phyloP scores from a whole-genome alignment of 2,888 invertebrate species.

The Rhamphomyia laevipes region DNA sequence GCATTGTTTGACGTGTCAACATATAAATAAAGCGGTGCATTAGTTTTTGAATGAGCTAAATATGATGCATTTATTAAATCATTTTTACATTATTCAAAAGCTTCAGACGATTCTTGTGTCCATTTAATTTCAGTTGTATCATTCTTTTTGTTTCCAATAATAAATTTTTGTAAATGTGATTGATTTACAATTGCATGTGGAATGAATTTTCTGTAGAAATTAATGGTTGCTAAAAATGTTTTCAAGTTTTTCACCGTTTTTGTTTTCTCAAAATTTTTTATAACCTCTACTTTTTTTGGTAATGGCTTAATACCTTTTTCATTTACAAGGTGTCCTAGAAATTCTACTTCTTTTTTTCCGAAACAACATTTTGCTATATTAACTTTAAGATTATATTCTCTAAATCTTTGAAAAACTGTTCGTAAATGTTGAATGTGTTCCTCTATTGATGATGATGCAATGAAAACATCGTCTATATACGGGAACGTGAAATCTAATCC shows the following conservation, averaged over 20 bases:
- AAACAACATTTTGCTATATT: constrained; percentile 14
- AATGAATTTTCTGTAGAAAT: constrained; percentile 6
- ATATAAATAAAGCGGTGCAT: neutral
- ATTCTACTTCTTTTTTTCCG: neutral
- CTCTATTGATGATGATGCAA: no score
- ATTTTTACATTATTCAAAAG: constrained; percentile 6
- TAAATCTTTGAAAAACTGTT: constrained; percentile 13
- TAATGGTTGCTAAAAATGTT: constrained; percentile 1
- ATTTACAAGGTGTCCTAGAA: constrained; percentile 1
- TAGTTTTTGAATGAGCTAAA: constrained; percentile 2
- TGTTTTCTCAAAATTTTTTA: neutral
- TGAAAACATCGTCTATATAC: no score
- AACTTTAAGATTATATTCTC: constrained; percentile 14
- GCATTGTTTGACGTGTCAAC: no score
- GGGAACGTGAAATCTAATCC: no score
- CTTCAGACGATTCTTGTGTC: neutral
- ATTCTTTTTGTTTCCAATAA: constrained; percentile 7
- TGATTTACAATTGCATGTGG: constrained; percentile 6
- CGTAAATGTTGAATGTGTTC: constrained; percentile 12
- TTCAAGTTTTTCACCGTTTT: neutral
- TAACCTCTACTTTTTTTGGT: neutral
- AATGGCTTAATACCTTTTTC: constrained; percentile 1
- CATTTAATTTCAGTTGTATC: constrained; percentile 1
- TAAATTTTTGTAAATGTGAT: neutral
- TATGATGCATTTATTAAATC: neutral